Conservation (phyloP, 2,113 vertebrate genomes). For the Orientallactaga bullata region DNA sequence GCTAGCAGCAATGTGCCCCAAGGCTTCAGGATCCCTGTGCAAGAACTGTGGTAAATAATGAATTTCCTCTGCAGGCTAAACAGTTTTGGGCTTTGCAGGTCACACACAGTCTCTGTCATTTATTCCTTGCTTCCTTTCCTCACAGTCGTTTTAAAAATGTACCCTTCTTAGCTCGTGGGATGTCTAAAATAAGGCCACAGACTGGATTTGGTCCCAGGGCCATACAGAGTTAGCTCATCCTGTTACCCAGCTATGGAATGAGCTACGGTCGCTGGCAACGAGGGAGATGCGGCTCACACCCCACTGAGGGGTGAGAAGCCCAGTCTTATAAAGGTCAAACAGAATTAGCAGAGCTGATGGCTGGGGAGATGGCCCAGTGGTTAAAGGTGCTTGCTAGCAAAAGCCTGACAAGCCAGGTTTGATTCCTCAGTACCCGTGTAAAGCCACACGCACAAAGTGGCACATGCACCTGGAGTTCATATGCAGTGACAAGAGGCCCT, state of each 20-base stretch:
- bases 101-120: background rate
- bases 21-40: background rate
- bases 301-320: background rate
- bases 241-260: fast-evolving
- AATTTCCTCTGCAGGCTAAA: no score
- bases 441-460: no score
- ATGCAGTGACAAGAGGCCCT: no score
- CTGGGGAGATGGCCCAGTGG: no score
- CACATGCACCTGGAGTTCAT: no score
- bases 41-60: no score
- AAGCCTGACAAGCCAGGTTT: no score
- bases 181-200: background rate
- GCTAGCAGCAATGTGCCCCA: background rate
- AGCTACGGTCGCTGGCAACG: fast-evolving
- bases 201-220: background rate
- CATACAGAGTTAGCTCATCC: background rate
- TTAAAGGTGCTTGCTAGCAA: no score
- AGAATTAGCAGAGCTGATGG: no score
- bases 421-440: no score
- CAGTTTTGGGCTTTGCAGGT: background rate
- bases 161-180: background rate
- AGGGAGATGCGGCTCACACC: background rate
- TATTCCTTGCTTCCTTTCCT: background rate
- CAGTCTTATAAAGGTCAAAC: no score
- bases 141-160: background rate